phyloP scores from a whole-genome alignment of 2,113 vertebrate species.

The Poecilia latipinna region DNA sequence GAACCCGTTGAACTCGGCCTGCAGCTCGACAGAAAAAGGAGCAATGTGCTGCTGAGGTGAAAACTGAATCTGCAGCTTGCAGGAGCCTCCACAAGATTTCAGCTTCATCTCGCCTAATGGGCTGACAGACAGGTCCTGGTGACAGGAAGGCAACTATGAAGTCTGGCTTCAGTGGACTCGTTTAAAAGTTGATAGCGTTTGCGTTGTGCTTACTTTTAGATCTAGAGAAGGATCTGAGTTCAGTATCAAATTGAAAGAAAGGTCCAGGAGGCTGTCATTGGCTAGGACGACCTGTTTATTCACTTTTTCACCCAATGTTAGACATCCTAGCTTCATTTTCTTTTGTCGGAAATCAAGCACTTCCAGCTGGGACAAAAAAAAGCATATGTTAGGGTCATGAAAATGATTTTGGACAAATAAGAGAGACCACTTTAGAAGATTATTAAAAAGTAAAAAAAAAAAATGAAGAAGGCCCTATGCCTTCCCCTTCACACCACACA shows the following conservation, averaged over 20 bases:
- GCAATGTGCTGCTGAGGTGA: constrained; percentile 74
- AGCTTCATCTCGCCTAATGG: constrained; percentile 77
- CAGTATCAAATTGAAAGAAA: constrained; percentile 78
- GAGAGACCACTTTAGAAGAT: neutral
- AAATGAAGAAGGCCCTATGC: too few relatives aligned
- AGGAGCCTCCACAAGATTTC: constrained; percentile 75
- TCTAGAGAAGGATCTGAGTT: constrained; percentile 73
- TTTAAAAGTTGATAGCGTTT: neutral
- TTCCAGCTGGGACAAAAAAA: constrained; percentile 75
- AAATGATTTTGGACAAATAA: neutral
- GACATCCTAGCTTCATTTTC: constrained; percentile 83
- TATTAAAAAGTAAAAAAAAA: neutral
- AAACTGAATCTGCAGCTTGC: constrained; percentile 82
- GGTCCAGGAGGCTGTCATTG: constrained; percentile 80
- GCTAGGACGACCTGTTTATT: constrained; percentile 80
- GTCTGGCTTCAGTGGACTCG: neutral
- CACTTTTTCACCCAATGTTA: constrained; percentile 78
- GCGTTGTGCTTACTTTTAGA: constrained; percentile 73
- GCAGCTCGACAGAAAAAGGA: constrained; percentile 82
- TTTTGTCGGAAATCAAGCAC: constrained; percentile 81
- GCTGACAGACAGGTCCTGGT: constrained; percentile 68
- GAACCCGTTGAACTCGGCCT: constrained; percentile 76
- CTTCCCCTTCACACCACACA: too few relatives aligned
- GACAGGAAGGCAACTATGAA: neutral
- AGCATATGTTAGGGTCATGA: neutral